Evolutionary conservation across 2,113 vertebrate species (phyloP), one percentile per base, ranked within the genome.

Genomic region (Cavia aperea): DNA sequence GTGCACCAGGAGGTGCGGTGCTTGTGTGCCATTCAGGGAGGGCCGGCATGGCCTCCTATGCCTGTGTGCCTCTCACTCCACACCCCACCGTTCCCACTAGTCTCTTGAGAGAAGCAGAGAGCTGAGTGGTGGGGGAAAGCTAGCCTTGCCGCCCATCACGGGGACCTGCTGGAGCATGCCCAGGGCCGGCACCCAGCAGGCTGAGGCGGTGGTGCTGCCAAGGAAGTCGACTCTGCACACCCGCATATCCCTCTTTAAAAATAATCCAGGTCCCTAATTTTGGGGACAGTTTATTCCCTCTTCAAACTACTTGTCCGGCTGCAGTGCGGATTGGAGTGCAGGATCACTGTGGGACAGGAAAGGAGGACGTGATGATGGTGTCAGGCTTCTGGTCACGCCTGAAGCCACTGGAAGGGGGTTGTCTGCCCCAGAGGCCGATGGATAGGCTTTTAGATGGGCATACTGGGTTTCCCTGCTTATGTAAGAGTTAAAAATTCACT

Each of bases 81-180:
- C 9, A 72, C 54, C 12, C 54, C 24, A 19, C 12, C 8, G 43
- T 24, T 7, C 5, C 7, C 1, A 14, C 81, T 31, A 15, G 81
- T 46, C 24, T 81, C 56, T 7, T 36, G 18, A 79, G 77, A 79
- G 31, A 79, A 31, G 31, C 49, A 23, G 8, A 56, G 68, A 90
- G 83, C 51, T 3, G 14, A 85, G 90, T 29, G 65, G 33, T 68
- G 21, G n/a, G 93, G 75, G 78, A 89, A 33, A 65, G 75, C 9
- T 43, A 4, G 9, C 72, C 86, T n/a, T 15, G 77, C 68, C 1
- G 68, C 91, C 88, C 11, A 54, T 75, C 65, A 26, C 51, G 5
- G 95, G 88, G 73, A 84, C 93, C 90, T 96, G 96, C 89, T 0
- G 0, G 46, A 36, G 88, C 96, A 91, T 16, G 95, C 94, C 95